phyloP scores from a whole-genome alignment of 2,113 vertebrate genomes.

The Phoenicopterus ruber region DNA sequence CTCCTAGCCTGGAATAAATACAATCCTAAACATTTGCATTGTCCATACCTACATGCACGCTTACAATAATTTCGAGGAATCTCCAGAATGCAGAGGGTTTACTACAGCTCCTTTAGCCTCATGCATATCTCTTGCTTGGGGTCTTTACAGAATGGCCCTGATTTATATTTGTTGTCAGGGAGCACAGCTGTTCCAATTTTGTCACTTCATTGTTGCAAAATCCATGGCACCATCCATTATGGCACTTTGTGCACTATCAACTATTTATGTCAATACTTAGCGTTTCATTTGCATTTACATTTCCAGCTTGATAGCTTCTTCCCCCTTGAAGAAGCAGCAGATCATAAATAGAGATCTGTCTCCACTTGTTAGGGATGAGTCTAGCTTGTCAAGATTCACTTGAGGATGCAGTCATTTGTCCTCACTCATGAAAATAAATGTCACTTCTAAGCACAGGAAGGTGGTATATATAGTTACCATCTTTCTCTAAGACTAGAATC shows the following conservation, averaged over 20 bases:
- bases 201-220: slow-evolving; percentile 26
- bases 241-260: slow-evolving; percentile 51
- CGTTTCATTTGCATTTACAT: slow-evolving; percentile 58
- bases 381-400: slow-evolving; percentile 64
- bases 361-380: slow-evolving; percentile 60
- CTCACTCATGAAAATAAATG: slow-evolving; percentile 64
- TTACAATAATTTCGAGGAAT: neutral
- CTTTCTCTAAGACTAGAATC: slow-evolving; percentile 18
- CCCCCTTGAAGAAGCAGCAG: slow-evolving; percentile 41
- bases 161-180: slow-evolving; percentile 17
- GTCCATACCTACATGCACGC: neutral
- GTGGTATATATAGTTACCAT: slow-evolving; percentile 37
- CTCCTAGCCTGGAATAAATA: neutral
- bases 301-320: slow-evolving; percentile 47
- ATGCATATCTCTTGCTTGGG: neutral
- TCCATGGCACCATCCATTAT: slow-evolving; percentile 36
- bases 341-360: slow-evolving; percentile 65
- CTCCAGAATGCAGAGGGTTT: neutral
- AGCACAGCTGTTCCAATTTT: slow-evolving; percentile 37
- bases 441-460: slow-evolving; percentile 45
- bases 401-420: slow-evolving; percentile 61
- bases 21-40: neutral
- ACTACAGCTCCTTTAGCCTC: neutral
- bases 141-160: neutral
- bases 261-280: slow-evolving; percentile 67